Evolutionary conservation across 2,888 invertebrate genomes (phyloP), one percentile per base, ranked within the genome.

Genomic region (Trachelus stipa): DNA sequence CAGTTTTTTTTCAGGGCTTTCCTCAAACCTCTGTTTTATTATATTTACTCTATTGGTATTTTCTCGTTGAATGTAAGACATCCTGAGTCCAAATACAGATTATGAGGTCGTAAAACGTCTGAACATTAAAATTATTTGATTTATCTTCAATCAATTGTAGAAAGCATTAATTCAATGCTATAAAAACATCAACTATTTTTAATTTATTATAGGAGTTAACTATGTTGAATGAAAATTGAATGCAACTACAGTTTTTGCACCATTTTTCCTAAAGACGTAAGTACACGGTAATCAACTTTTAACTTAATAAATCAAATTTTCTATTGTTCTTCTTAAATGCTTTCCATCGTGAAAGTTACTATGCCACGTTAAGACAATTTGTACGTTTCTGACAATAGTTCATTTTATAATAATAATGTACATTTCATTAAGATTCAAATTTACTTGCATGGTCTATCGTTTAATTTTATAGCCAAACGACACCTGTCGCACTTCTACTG

Each of bases 1-100:
- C 12, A 56, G 34, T 1, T 73, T 40, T 30, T 71, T 56, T 12
- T 68, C 76, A 9, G 85, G 86, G 79, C 88, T 92, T 76, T 93
- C 88, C 86, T 95, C 95, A 87, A 95, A 95, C 91, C 93, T 94
- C 90, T 92, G 94, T 88, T 94, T 94, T 81, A 95, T 94, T 75
- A 93, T 93, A 92, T 94, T 94, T 73, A 95, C 95, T 92, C 94
- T 92, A 87, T 92, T 93, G 4, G 74, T 77, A 73, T 82, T 82
- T 88, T 92, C 92, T 69, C 73, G 76, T 75, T 79, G 79, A 37
- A 79, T 79, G 69, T 79, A 79, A 33, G 79, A 79, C 79, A 79
- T 79, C 30, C 35, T 76, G 56, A 56, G 9, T 56, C 56, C 23
- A 23, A 23, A 56, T 9, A 56, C 23, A 56, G 56, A 56, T 23